Base-by-base conservation (phyloP, 1,140 invertebrate genomes). In the Euborellia annulipes region DNA sequence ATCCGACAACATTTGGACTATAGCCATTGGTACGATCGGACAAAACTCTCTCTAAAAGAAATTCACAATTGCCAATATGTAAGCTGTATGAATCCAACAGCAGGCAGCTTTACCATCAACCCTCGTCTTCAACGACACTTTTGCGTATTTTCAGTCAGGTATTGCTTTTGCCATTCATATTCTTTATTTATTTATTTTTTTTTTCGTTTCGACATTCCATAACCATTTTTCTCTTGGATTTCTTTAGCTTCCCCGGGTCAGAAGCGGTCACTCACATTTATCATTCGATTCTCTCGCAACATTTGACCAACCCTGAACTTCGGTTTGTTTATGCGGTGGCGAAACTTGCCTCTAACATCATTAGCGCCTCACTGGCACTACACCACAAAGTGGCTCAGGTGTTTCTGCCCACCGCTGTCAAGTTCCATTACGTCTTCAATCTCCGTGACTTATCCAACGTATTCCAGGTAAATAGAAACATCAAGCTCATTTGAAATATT, bases 371-470 rank as follows among this genome's bases (percentile, higher is more conserved):
- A 0, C 70, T 95, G 20, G 73, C 78, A 27, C 59, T 96, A 9
- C 92, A 97, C 60, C 75, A 82, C 53, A 86, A 89, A 65, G 79
- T 85, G 2, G 71, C 78, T 8, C 77, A 85, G 63, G 75, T 87
- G 8, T 95, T 94, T 59, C 65, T 94, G 38, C 91, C 91, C 3
- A 96, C 91, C 19, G 91, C 92, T 3, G 79, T 90, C 21, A 97
- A 96, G 63, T 97, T 93, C 57, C 92, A 96, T 65, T 97, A 97
- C 55, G 81, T 95, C 47, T 97, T 96, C 61, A 97, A 96, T 68
- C 67, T 97, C 19, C 66, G 93, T 44, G 93, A 97, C 60, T 71
- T 97, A 27, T 93, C 90, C 2, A 95, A 94, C 63, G 80, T 86
- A 18, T 88, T 88, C 55, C 78, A 83, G 72, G 79, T 81, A 67